Evolutionary conservation across 2,888 invertebrate species (phyloP), one percentile per base, ranked within the genome.

Genomic region (Ashinkailepas kermadecensis): DNA sequence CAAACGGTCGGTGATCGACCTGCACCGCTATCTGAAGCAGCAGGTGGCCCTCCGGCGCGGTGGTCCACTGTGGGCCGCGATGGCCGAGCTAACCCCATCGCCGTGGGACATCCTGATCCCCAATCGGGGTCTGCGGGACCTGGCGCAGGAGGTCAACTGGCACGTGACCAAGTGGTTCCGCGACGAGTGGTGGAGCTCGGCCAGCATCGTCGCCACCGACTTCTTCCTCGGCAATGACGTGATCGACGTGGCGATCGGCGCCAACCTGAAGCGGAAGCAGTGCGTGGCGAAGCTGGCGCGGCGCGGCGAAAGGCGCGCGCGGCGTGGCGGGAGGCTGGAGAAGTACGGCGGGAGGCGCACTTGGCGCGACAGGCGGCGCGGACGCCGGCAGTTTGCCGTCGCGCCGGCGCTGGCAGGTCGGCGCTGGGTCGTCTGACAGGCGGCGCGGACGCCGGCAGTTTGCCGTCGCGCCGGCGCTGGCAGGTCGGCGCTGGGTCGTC

Each of bases 1-100:
- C 86, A 91, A 90, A 11, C 90, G 90, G 83, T 89, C 88, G 25
- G 87, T 90, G 83, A 84, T 87, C 0, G 88, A 88, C 64, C 87
- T 93, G 79, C 90, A 90, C 84, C 86, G 85, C 0, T 91, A 90
- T 86, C 87, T 93, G 59, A 84, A 86, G 18, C 83, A 83, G 67
- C 84, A 86, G 23, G 83, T 86, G 82, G 67, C 62, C 62, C 57
- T 62, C 25, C 81, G 81, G 21, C 64, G 83, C 23, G 84, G 80
- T 9, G 59, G 70, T 67, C 83, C 81, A 54, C 82, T 86, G 10
- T 88, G 88, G 88, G 87, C 88, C 1, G 87, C 87, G 1, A 90
- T 89, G 89, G 89, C 89, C 0, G 89, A 90, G 85, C 85, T 90
- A 81, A 90, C 90, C 0, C 89, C 90, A 0, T 87, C 87, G 18